Evolutionary conservation across 2,888 invertebrate genomes (phyloP), one percentile per base, ranked within the genome.

Genomic region (Pemphredon lugubris): DNA sequence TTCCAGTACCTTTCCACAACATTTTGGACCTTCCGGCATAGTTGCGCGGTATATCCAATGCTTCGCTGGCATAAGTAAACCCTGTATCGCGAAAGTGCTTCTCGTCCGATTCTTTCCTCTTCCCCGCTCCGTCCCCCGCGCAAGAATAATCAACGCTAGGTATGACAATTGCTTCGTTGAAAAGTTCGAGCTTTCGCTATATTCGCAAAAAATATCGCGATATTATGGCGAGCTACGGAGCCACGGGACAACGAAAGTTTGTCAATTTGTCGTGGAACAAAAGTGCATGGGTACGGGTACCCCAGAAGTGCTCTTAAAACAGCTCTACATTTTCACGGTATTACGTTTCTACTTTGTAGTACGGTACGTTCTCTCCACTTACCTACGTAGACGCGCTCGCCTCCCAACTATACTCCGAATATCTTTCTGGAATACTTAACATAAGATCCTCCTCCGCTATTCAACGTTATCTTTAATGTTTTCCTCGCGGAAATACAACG

Each of bases 221-320:
- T 45, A 60, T 70, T 60, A 50, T 44, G 44, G 60, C 39, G 37
- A 44, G 53, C 20, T 20, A 7, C 32, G 18, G 18, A 48, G 13
- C 7, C 13, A 40, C 37, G 50, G 55, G 55, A 18, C 48, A 58
- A 13, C 47, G 50, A 67, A 61, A 70, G 60, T 70, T 70, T 55
- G 70, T 70, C 70, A 67, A 70, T 70, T 70, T 68, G 70, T 70
- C 51, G 68, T 45, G 20, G n/a, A 13, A n/a, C 54, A 40, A 54
- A 58, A 66, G 48, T 50, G 40, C 34, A 23, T 16, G 39, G 45
- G 16, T 40, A 40, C 26, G 5, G 48, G 23, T 42, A 16, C 18
- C 30, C 53, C 50, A 26, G 50, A 67, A 70, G 70, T 55, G 70
- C 60, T 55, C 70, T 70, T 60, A 45, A 55, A 70, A 55, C 51